Evolutionary conservation across 2,113 vertebrate genomes (phyloP).

Genomic region (Octodon degus): DNA sequence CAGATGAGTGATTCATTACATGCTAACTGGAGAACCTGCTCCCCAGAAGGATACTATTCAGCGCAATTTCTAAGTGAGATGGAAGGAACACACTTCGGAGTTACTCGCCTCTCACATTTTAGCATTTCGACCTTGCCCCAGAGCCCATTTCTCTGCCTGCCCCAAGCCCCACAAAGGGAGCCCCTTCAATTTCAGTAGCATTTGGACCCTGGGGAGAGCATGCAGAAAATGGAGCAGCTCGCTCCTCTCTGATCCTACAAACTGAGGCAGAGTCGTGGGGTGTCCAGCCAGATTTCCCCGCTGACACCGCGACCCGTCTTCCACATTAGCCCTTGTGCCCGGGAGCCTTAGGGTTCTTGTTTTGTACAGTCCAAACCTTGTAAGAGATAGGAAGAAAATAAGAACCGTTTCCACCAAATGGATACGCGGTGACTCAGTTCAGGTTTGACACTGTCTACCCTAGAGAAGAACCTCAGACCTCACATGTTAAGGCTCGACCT

Average conservation of each 20-base stretch:
- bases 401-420: not conserved
- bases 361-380: not conserved
- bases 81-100: not conserved
- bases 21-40: not conserved
- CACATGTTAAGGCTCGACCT: not conserved
- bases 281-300: not conserved
- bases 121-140: not conserved
- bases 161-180: not conserved
- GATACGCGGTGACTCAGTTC: not conserved
- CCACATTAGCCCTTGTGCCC: not conserved
- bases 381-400: not conserved
- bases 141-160: not conserved
- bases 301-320: not conserved
- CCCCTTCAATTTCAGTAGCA: not conserved
- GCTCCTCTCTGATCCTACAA: not conserved
- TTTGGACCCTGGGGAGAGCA: not conserved
- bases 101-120: not conserved
- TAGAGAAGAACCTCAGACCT: not conserved
- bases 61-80: conserved; percentile 8
- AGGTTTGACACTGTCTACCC: not conserved
- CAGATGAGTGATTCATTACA: not conserved
- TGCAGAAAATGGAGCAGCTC: not conserved
- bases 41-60: not conserved
- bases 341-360: not conserved
- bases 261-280: not conserved